A percentile compares a stretch with the other conserved stretches of the same genome.
phyloP scores from a whole-genome alignment of 2,888 invertebrate genomes.

The Marasmarcha lunaedactyla region DNA sequence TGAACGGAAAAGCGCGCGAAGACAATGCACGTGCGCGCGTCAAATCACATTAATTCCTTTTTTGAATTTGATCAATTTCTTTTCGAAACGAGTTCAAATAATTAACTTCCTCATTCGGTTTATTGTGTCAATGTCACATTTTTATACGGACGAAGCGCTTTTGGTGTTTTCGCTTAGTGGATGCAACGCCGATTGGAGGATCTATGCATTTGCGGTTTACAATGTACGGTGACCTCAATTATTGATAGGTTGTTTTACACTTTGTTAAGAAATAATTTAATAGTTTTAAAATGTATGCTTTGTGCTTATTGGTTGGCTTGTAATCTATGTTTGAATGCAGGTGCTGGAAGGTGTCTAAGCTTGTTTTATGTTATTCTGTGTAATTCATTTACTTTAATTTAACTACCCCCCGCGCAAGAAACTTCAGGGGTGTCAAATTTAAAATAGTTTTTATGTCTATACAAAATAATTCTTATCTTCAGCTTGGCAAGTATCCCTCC shows the following conservation, averaged over 20 bases:
- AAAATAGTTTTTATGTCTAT: no score
- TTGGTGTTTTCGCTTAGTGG: neutral
- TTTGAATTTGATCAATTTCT: slow-evolving; percentile 13
- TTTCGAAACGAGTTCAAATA: slow-evolving; percentile 18
- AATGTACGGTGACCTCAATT: neutral
- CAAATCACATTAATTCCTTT: slow-evolving; percentile 8
- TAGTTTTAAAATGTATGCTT: slow-evolving; percentile 1
- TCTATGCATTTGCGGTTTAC: neutral
- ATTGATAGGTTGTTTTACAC: slow-evolving; percentile 1
- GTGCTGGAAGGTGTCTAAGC: no score
- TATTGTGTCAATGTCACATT: slow-evolving; percentile 31
- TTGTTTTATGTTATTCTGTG: no score
- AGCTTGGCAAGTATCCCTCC: no score
- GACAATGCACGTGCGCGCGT: slow-evolving; percentile 16
- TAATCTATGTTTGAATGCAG: no score
- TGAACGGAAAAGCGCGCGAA: slow-evolving; percentile 30
- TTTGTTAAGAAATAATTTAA: slow-evolving; percentile 2
- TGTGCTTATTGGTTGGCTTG: no score
- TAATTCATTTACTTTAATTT: no score
- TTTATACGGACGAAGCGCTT: slow-evolving; percentile 25
- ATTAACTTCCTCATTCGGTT: slow-evolving; percentile 26
- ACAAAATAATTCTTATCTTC: no score
- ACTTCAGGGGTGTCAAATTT: no score
- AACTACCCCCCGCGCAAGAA: no score
- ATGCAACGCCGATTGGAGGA: no score